Evolutionary conservation across 1,140 invertebrate species (phyloP).

Genomic region (Diorhabda sublineata): DNA sequence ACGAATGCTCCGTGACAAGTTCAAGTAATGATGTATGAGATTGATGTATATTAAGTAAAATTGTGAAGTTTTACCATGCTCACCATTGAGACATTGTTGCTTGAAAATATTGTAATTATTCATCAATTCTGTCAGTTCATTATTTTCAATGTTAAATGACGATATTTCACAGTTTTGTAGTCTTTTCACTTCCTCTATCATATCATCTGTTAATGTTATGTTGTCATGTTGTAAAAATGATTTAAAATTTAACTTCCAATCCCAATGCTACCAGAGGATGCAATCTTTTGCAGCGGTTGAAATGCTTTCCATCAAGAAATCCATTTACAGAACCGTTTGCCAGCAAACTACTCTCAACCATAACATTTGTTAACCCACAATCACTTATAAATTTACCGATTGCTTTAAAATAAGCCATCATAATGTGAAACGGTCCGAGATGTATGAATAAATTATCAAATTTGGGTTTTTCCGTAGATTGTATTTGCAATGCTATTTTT

Average conservation of each 20-base stretch:
- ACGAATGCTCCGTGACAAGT: conserved; percentile 32
- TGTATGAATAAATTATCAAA: neutral
- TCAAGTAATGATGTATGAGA: conserved; percentile 34
- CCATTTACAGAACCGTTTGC: conserved; percentile 37
- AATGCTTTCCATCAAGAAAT: conserved; percentile 41
- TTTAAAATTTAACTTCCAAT: conserved; percentile 34
- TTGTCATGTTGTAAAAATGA: conserved; percentile 25
- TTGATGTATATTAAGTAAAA: conserved; percentile 37
- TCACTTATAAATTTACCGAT: no score
- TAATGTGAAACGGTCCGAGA: no score
- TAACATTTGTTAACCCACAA: conserved; percentile 41
- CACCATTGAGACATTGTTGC: conserved; percentile 25
- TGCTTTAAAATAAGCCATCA: no score
- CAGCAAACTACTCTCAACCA: conserved; percentile 40
- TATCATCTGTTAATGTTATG: conserved; percentile 22
- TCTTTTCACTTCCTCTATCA: conserved; percentile 21
- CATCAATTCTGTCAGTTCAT: conserved; percentile 11
- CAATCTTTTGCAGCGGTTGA: conserved; percentile 40
- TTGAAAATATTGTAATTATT: conserved; percentile 19
- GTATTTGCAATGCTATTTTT: conserved; percentile 44
- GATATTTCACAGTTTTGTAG: conserved; percentile 15
- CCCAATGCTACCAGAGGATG: conserved; percentile 35
- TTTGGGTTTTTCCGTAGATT: conserved; percentile 11
- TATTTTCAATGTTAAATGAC: conserved; percentile 16
- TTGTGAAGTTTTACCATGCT: conserved; percentile 42